Evolutionary conservation across 2,797 vertebrate genomes (phyloP).

Genomic region (Chlorospingus flavigularis): DNA sequence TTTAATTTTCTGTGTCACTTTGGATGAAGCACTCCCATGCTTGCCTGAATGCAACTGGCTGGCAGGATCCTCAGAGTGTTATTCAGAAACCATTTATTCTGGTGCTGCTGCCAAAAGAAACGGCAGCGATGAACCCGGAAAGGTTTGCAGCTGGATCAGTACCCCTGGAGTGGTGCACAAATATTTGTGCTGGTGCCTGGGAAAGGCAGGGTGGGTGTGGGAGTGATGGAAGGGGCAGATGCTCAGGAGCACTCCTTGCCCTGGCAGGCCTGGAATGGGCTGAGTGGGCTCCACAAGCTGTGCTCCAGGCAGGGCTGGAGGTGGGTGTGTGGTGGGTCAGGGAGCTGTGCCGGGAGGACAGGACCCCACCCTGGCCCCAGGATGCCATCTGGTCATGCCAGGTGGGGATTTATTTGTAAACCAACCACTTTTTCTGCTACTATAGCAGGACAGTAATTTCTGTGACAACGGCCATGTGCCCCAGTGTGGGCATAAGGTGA

Average conservation of each 20-base stretch:
- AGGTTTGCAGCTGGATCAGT: neutral
- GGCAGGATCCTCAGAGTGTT: neutral
- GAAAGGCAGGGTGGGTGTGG: neutral
- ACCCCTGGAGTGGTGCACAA: neutral
- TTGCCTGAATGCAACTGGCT: neutral
- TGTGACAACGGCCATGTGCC: neutral
- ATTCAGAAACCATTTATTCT: neutral
- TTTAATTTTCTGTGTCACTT: neutral
- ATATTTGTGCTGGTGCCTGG: neutral
- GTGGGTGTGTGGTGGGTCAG: neutral
- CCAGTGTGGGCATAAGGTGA: neutral
- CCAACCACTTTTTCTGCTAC: neutral
- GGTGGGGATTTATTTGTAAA: neutral
- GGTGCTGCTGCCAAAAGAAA: neutral
- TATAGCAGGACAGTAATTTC: neutral
- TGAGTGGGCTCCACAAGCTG: neutral
- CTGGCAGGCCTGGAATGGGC: neutral
- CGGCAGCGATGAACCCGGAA: rapidly evolving
- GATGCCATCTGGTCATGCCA: neutral
- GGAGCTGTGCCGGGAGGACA: neutral
- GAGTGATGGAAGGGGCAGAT: neutral
- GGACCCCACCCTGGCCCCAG: neutral
- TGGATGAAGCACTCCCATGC: neutral
- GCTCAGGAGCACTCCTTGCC: neutral
- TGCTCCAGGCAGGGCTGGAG: neutral